These are phyloP conservation scores for Sepioteuthis lessoniana DNA, from an alignment of 2,888 invertebrate genomes.

Conservation along the genomic window DNA sequence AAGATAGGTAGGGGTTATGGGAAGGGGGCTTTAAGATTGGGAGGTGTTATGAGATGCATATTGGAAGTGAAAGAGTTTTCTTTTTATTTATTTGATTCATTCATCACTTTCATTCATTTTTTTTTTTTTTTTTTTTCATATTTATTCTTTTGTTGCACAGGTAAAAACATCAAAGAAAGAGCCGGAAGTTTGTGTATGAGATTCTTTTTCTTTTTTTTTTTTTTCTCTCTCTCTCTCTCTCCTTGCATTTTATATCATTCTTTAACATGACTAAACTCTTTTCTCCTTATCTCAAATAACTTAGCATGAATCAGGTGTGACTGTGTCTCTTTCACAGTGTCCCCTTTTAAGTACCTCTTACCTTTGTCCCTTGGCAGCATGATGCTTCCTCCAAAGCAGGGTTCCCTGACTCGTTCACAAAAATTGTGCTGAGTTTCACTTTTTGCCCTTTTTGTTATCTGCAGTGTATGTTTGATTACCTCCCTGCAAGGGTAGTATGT, in stretches of 20 bases:
- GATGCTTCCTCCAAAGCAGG: no score
- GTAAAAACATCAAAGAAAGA: background rate
- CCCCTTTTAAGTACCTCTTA: background rate
- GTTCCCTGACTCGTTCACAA: no score
- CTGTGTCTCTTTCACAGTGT: background rate
- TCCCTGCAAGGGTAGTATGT: no score
- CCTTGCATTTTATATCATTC: background rate
- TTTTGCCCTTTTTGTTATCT: no score
- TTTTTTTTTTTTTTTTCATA: background rate
- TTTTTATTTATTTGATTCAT: no score
- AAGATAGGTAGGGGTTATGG: no score
- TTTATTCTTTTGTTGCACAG: background rate
- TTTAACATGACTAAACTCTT: background rate
- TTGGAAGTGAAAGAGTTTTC: no score
- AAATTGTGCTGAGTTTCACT: no score
- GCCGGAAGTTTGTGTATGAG: background rate
- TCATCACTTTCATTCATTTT: background rate
- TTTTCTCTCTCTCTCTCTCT: background rate
- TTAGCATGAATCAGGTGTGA: background rate
- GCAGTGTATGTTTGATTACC: no score
- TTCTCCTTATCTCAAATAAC: background rate
- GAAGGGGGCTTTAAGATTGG: no score
- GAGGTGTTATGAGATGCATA: no score
- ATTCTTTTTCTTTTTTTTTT: background rate
- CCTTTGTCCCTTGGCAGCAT: background rate